phyloP scores from a whole-genome alignment of 2,797 vertebrate genomes.

The Rachycentron canadum region DNA sequence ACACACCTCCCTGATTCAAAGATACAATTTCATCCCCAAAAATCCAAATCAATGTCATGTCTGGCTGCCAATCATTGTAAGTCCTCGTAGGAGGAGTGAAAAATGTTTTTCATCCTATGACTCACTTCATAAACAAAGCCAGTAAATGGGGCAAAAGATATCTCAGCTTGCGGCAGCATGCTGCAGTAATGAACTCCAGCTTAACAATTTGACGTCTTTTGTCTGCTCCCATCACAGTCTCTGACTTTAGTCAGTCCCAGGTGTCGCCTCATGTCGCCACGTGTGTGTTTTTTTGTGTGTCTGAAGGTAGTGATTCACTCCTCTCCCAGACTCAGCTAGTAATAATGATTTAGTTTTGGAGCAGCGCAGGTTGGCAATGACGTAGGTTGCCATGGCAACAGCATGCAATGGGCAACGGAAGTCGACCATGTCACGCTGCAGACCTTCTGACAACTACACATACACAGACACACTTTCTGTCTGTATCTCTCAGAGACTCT shows the following conservation, averaged over 20 bases:
- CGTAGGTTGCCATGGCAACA: slow-evolving; percentile 81
- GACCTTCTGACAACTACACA: slow-evolving; percentile 55
- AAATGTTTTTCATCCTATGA: slow-evolving; percentile 47
- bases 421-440: slow-evolving; percentile 64
- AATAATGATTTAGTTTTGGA: slow-evolving; percentile 84
- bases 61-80: slow-evolving; percentile 55
- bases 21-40: slow-evolving; percentile 32
- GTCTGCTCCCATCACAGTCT: slow-evolving; percentile 46
- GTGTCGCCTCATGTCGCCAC: slow-evolving; percentile 25
- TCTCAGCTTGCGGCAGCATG: slow-evolving; percentile 35
- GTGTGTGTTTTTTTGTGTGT: slow-evolving; percentile 23
- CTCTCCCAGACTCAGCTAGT: slow-evolving; percentile 65
- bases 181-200: slow-evolving; percentile 48
- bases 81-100: slow-evolving; percentile 36
- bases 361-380: slow-evolving; percentile 75
- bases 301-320: slow-evolving; percentile 79
- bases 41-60: slow-evolving; percentile 26
- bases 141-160: slow-evolving; percentile 45
- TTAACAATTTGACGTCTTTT: slow-evolving; percentile 57
- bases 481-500: slow-evolving; percentile 4
- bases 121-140: slow-evolving; percentile 63
- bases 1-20: slow-evolving; percentile 14
- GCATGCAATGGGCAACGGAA: slow-evolving; percentile 73
- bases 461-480: slow-evolving; percentile 26
- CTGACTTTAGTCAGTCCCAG: slow-evolving; percentile 49